Percentiles rank a stretch among this genome's conserved stretches.
These are phyloP conservation scores for Scotopteryx bipunctaria DNA, from an alignment of 2,888 invertebrate genomes.

Conservation along the genomic window DNA sequence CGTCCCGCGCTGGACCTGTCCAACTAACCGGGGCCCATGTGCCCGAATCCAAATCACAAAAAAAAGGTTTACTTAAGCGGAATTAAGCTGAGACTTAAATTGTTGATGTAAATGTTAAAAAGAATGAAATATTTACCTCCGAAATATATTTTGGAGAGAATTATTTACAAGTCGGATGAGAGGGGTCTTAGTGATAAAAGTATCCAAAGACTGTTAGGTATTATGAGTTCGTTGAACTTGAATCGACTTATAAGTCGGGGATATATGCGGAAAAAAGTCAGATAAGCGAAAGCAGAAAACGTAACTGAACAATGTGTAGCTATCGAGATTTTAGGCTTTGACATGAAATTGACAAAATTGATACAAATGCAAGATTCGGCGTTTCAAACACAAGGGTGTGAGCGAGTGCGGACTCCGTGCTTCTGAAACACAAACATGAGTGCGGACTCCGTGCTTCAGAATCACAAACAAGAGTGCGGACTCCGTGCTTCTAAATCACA, in stretches of 20 bases:
- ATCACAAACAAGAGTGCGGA: too few relatives aligned
- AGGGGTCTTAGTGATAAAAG: conserved; percentile 80
- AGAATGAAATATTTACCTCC: conserved; percentile 70
- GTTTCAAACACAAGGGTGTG: conserved; percentile 49
- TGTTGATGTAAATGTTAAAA: conserved; percentile 64
- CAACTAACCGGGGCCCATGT: conserved; percentile 35
- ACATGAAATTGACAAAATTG: conserved; percentile 56
- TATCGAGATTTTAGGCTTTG: conserved; percentile 65
- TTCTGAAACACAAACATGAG: too few relatives aligned
- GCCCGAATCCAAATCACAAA: conserved; percentile 47
- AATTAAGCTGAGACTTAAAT: conserved; percentile 54
- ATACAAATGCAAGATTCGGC: conserved; percentile 56
- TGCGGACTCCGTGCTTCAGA: too few relatives aligned
- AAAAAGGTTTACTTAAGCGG: conserved; percentile 58
- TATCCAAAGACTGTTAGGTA: conserved; percentile 83
- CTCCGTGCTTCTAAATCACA: too few relatives aligned
- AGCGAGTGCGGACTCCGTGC: conserved; percentile 34
- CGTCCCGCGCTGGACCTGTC: conserved; percentile 30
- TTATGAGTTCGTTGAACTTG: conserved; percentile 76
- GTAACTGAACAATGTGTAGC: conserved; percentile 64
- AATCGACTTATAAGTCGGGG: conserved; percentile 73
- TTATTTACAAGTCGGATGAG: conserved; percentile 77
- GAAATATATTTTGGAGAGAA: conserved; percentile 81
- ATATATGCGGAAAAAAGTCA: conserved; percentile 73
- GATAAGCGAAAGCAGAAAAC: conserved; percentile 65